These are phyloP conservation scores for Phrynosoma platyrhinos DNA, from an alignment of 2,113 vertebrate genomes.

Conservation along the genomic window DNA sequence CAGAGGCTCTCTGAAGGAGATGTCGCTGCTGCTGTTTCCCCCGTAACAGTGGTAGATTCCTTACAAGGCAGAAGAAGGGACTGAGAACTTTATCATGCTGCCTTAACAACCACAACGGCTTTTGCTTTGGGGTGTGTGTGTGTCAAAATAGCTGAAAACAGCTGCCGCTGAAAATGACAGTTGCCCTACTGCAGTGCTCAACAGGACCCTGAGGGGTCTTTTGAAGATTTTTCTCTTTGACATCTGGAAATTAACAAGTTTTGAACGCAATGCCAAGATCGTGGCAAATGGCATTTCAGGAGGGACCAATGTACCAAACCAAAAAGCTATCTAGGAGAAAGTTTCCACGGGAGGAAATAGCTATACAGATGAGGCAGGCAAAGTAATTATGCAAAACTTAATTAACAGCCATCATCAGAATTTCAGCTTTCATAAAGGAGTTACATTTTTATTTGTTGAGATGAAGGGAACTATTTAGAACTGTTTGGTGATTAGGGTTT, in stretches of 20 bases:
- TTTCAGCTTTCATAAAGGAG: slow-evolving; percentile 41
- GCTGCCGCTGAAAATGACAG: background rate
- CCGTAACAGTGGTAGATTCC: background rate
- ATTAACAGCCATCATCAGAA: slow-evolving; percentile 58
- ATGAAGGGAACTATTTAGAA: slow-evolving; percentile 14
- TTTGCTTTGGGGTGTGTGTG: background rate
- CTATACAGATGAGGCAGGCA: slow-evolving; percentile 53
- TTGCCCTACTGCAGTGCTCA: background rate
- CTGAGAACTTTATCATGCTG: background rate
- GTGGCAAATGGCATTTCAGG: slow-evolving; percentile 44
- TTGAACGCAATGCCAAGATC: slow-evolving; percentile 39
- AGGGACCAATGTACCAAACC: slow-evolving; percentile 54
- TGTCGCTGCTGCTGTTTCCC: background rate
- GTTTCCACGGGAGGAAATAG: slow-evolving; percentile 51
- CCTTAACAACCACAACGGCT: background rate
- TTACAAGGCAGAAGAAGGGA: background rate
- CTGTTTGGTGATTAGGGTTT: background rate
- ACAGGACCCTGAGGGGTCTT: background rate
- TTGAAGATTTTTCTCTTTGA: background rate
- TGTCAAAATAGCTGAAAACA: background rate
- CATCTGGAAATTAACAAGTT: slow-evolving; percentile 25
- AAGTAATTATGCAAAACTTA: slow-evolving; percentile 64
- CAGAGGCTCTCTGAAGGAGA: too few species aligned
- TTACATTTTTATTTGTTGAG: slow-evolving; percentile 24
- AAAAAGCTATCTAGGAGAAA: slow-evolving; percentile 28